Evolutionary conservation across 1,140 invertebrate species (phyloP), one percentile per base, ranked within the genome.

Genomic region (Anadara kagoshimensis): DNA sequence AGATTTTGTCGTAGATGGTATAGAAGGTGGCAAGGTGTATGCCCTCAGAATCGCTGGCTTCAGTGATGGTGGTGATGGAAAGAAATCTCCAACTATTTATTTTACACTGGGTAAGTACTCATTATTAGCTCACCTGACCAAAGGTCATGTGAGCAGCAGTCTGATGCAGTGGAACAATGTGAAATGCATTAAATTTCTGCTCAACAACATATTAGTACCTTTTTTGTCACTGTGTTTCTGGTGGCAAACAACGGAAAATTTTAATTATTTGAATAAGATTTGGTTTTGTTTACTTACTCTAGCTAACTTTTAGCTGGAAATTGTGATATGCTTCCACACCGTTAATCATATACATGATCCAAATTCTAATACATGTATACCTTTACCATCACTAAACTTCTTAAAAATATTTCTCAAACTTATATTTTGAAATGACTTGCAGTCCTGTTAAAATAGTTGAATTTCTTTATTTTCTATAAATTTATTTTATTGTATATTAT

Each of bases 1-100:
- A 8, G 69, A 67, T 16, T 69, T 56, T 41, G 61, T 72, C 0
- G 0, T 72, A 2, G 29, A 29, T 4, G 68, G 68, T 20, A 22
- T 85, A 1, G 72, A 85, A 56, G 79, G 73, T 41, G 71, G 76
- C 24, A 54, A 49, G 14, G 59, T 82, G 26, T 85, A 83, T 66
- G 76, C 78, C 12, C 62, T 82, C 0, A 66, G 83, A 18, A 67
- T 83, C 0, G 45, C 81, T 22, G 83, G 58, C 3, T 76, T 61
- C 47, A 79, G 76, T 62, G 57, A 62, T 29, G 81, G 79, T 4
- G 83, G 83, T 1, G 78, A 79, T 45, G 83, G 83, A 1, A 82
- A 79, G 45, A 85, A 83, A 49, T 78, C 75, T 47, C 71, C 74
- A 12, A 77, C 80, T 8, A 68, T 83, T 12, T 83, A 75, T 56